Evolutionary conservation across 1,140 invertebrate genomes (phyloP), one percentile per base, ranked within the genome.

Genomic region (Neodiprion lecontei): DNA sequence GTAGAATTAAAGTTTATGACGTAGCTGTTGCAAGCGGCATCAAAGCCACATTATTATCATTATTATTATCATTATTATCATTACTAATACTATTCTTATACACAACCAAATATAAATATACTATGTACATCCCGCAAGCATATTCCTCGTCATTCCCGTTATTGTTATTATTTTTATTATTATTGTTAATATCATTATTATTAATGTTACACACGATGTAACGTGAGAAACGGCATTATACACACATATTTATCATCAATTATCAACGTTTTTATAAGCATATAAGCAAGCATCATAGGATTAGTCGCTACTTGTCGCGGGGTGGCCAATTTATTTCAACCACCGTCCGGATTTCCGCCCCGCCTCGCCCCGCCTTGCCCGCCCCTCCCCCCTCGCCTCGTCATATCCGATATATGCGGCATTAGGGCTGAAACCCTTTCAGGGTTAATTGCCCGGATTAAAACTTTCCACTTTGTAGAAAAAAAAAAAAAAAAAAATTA

Each of bases 81-180:
- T 40, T 48, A 70, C 40, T 40, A 40, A 0, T 40, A 40, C 5
- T 40, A 40, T 40, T 40, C 1, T 40, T 40, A 40, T 65, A 40
- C 61, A 17, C 67, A 66, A 50, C 17, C 66, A 49, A 65, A 8
- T 47, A 67, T 74, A 74, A 69, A 74, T 49, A 69, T 74, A 69
- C 69, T 69, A 40, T 49, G 50, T 69, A 69, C 48, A 10, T 40
- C 23, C 17, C 48, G 66, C 48, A 50, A 28, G 66, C 48, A 23
- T 74, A 74, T 68, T 74, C 53, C 53, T 1, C 14, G 4, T 12
- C 48, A 28, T 72, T 23, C 68, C 72, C 68, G 67, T 74, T 50
- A 40, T 21, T 40, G 28, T 48, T 48, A 40, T 73, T 67, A 49
- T 49, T 17, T 40, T 40, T 72, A 68, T 73, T 14, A n/a, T 48